These are phyloP conservation scores for Parazoanthus atlanticus DNA, from an alignment of 92 coral and sea anemone species.

Conservation along the genomic window DNA sequence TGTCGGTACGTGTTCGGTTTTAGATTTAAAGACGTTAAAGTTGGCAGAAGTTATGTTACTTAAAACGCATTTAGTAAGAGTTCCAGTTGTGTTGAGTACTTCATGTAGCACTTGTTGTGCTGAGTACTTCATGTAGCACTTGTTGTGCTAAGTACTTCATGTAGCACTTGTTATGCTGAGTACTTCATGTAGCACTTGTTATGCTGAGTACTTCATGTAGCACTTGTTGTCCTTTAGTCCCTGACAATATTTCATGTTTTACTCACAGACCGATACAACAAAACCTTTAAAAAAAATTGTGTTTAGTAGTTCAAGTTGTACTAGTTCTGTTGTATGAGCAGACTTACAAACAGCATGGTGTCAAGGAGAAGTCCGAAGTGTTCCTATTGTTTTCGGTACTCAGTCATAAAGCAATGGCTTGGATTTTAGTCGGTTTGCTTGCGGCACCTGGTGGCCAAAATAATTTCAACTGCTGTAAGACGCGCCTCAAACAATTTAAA, in stretches of 20 bases:
- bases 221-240: not conserved
- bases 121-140: not conserved
- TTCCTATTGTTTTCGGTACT: not conserved
- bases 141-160: no score
- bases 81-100: no score
- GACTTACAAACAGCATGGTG: not conserved
- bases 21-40: no score
- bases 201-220: not conserved
- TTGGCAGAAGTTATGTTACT: no score
- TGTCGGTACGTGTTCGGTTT: not conserved
- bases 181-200: no score
- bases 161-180: not conserved
- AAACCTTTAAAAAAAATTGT: no score
- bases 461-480: no score
- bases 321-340: not conserved
- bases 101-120: not conserved
- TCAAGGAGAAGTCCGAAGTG: not conserved
- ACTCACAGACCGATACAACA: not conserved
- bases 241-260: not conserved
- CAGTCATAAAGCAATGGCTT: not conserved
- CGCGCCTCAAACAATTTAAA: no score
- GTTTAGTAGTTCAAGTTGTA: not conserved
- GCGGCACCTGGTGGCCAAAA: no score
- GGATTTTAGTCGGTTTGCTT: no score
- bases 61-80: not conserved